A percentile compares a stretch with the other conserved stretches of the same genome.
These are phyloP conservation scores for Beris morrisii DNA, from an alignment of 2,888 invertebrate genomes.

Conservation along the genomic window DNA sequence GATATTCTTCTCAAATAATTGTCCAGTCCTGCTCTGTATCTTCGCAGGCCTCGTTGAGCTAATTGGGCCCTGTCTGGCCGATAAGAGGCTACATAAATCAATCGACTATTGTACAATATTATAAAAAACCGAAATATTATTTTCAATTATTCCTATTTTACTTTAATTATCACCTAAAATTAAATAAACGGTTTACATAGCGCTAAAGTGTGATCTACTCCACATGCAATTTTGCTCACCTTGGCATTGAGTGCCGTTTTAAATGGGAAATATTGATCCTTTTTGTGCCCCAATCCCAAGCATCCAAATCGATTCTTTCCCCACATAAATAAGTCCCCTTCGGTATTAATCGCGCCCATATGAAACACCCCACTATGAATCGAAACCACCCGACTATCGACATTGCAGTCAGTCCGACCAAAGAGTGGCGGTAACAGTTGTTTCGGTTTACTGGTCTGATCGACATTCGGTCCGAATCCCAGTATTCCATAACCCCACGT, in stretches of 20 bases:
- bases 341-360: conserved; percentile 79
- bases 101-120: too few relatives aligned
- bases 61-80: too few relatives aligned
- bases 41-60: too few relatives aligned
- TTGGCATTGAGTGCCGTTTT: conserved; percentile 78
- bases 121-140: too few relatives aligned
- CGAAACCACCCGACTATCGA: conserved; percentile 65
- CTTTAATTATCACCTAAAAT: conserved; percentile 28
- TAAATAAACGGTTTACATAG: conserved; percentile 73
- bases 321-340: conserved; percentile 88
- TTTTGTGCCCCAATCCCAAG: conserved; percentile 77
- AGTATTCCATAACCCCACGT: conserved; percentile 94
- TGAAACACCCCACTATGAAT: conserved; percentile 75
- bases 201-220: conserved; percentile 83
- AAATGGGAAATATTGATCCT: conserved; percentile 87
- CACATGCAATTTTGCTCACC: conserved; percentile 73
- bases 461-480: conserved; percentile 82
- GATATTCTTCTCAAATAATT: too few relatives aligned
- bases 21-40: too few relatives aligned
- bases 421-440: conserved; percentile 79
- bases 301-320: conserved; percentile 83
- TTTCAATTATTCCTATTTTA: background rate
- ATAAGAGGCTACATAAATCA: too few relatives aligned
- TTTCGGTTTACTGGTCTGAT: conserved; percentile 67
- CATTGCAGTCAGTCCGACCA: conserved; percentile 81